Conservation (phyloP, 2,888 invertebrate species). For the Drosophila neonasuta region DNA sequence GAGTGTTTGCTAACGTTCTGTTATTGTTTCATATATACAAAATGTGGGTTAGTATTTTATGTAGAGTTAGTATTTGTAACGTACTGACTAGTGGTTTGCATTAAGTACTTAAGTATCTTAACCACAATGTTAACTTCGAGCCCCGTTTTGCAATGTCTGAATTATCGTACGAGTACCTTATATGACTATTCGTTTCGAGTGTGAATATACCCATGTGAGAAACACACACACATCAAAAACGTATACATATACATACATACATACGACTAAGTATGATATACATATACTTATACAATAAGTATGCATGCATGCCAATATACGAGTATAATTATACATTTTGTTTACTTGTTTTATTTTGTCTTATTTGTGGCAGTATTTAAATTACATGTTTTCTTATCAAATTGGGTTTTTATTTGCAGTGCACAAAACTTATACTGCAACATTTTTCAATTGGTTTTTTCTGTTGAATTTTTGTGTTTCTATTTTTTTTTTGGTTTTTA, state of each 20-base stretch:
- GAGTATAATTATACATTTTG: slow-evolving; percentile 41
- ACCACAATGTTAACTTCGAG: slow-evolving; percentile 82
- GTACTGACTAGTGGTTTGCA: slow-evolving; percentile 46
- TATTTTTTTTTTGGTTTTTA: background rate
- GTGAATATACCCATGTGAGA: slow-evolving; percentile 7
- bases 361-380: slow-evolving; percentile 79
- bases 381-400: slow-evolving; percentile 66
- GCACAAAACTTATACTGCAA: slow-evolving; percentile 23
- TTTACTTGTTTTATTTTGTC: slow-evolving; percentile 62
- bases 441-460: slow-evolving; percentile 1
- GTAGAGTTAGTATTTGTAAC: slow-evolving; percentile 25
- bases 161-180: slow-evolving; percentile 62
- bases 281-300: slow-evolving; percentile 31
- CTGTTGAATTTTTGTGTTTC: background rate
- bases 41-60: slow-evolving; percentile 48
- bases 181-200: slow-evolving; percentile 44
- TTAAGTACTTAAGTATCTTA: slow-evolving; percentile 63
- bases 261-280: slow-evolving; percentile 20
- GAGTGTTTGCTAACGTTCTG: slow-evolving; percentile 30
- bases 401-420: slow-evolving; percentile 34
- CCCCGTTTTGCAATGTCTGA: slow-evolving; percentile 70
- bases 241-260: slow-evolving; percentile 32
- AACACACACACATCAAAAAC: slow-evolving; percentile 35
- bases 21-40: slow-evolving; percentile 34
- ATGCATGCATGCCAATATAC: slow-evolving; percentile 26